Evolutionary conservation across 1,140 invertebrate species (phyloP).

Genomic region (Drosophila arawakana): DNA sequence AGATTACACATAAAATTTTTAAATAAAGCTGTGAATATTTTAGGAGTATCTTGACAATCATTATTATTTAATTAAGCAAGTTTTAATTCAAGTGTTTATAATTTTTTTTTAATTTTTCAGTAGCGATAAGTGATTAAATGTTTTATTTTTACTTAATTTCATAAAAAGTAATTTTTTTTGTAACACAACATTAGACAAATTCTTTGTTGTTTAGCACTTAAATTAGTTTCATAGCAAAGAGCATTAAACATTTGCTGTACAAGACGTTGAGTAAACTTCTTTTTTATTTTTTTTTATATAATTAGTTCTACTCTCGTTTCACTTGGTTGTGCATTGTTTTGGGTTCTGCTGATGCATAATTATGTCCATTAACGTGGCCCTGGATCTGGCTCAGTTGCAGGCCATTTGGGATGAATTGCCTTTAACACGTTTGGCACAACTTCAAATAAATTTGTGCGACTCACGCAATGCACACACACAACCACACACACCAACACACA

Average conservation of each 20-base stretch:
- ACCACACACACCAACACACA: neutral
- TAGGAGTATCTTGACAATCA: too few species aligned
- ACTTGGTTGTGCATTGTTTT: conserved; percentile 1
- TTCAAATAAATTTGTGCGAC: conserved; percentile 65
- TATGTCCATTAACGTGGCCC: conserved; percentile 66
- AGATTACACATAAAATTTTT: too few species aligned
- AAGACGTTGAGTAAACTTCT: neutral
- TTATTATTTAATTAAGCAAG: too few species aligned
- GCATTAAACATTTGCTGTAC: neutral
- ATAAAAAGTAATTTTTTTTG: too few species aligned
- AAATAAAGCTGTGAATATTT: too few species aligned
- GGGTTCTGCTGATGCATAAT: conserved; percentile 55
- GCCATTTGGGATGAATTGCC: conserved; percentile 59
- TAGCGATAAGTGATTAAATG: too few species aligned
- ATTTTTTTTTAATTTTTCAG: too few species aligned
- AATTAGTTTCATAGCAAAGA: too few species aligned
- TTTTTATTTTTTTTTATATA: neutral
- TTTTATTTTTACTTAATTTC: too few species aligned
- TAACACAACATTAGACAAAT: too few species aligned
- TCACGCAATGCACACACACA: conserved; percentile 50
- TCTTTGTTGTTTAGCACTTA: too few species aligned
- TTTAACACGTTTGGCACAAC: conserved; percentile 63
- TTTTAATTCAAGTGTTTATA: too few species aligned
- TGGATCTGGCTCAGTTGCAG: conserved; percentile 39
- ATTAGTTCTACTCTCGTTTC: neutral